phyloP scores from a whole-genome alignment of 2,888 invertebrate species.

The Anoplius nigerrimus region DNA sequence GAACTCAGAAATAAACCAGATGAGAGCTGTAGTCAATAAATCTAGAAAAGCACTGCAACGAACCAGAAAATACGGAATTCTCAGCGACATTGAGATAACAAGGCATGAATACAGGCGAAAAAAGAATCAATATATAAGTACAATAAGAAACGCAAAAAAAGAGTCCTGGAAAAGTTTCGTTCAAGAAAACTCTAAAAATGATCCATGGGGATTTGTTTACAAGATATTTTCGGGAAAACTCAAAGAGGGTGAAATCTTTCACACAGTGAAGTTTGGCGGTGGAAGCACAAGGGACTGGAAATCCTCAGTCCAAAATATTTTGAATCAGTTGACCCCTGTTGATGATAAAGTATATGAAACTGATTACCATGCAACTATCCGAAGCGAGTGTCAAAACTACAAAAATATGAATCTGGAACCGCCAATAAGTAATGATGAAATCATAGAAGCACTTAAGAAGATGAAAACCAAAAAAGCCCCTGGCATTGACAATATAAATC shows the following conservation, averaged over 20 bases:
- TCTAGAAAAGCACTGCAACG: neutral
- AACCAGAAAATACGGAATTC: neutral
- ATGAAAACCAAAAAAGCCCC: neutral
- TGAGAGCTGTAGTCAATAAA: neutral
- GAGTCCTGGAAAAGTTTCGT: slow-evolving; percentile 14
- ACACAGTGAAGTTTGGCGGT: neutral
- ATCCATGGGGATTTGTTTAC: slow-evolving; percentile 24
- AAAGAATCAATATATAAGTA: slow-evolving; percentile 1
- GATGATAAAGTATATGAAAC: neutral
- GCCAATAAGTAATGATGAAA: neutral
- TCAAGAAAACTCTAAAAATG: neutral
- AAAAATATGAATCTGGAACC: slow-evolving; percentile 6
- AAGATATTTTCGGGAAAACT: slow-evolving; percentile 16
- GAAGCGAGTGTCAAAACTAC: neutral
- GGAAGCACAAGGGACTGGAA: neutral
- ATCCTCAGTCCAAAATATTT: neutral
- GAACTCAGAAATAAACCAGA: neutral
- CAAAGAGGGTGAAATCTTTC: neutral
- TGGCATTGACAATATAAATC: neutral
- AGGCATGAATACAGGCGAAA: neutral
- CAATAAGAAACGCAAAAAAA: slow-evolving; percentile 1
- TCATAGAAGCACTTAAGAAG: neutral
- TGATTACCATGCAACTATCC: neutral
- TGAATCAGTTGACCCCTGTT: neutral
- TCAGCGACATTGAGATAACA: neutral